Evolutionary conservation across 2,888 invertebrate species (phyloP).

Genomic region (Cerastoderma edule): DNA sequence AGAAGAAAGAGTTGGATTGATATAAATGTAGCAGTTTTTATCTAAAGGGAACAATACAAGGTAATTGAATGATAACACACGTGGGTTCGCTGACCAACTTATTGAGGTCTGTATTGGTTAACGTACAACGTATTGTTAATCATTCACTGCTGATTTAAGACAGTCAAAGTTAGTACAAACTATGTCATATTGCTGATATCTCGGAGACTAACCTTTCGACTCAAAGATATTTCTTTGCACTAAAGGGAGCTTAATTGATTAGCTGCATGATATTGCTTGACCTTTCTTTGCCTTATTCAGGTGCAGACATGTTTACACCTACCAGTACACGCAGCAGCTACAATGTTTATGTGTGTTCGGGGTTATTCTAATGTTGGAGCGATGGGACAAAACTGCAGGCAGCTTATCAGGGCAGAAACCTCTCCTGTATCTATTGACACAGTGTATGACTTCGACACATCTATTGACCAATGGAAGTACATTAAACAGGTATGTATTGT

Average conservation of each 20-base stretch:
- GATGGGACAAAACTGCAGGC: background rate
- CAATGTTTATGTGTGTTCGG: constrained; percentile 20
- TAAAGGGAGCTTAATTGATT: background rate
- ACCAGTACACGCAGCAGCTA: constrained; percentile 4
- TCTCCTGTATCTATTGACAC: background rate
- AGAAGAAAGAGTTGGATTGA: background rate
- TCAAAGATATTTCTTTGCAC: background rate
- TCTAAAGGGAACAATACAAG: background rate
- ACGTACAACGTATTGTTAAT: no score
- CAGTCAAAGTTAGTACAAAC: no score
- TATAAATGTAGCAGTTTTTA: background rate
- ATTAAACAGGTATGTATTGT: no score
- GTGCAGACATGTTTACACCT: background rate
- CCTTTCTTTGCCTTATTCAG: background rate
- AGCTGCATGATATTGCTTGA: no score
- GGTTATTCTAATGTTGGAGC: constrained; percentile 9
- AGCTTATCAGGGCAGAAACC: background rate
- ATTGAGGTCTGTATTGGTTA: no score
- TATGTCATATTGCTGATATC: background rate
- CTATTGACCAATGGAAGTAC: no score
- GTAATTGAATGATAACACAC: background rate
- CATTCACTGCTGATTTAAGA: no score
- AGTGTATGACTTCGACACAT: constrained; percentile 38
- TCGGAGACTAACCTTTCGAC: background rate
- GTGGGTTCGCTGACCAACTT: background rate